Base-by-base conservation (phyloP, 1,140 invertebrate species). In the Macrobrachium nipponense region DNA sequence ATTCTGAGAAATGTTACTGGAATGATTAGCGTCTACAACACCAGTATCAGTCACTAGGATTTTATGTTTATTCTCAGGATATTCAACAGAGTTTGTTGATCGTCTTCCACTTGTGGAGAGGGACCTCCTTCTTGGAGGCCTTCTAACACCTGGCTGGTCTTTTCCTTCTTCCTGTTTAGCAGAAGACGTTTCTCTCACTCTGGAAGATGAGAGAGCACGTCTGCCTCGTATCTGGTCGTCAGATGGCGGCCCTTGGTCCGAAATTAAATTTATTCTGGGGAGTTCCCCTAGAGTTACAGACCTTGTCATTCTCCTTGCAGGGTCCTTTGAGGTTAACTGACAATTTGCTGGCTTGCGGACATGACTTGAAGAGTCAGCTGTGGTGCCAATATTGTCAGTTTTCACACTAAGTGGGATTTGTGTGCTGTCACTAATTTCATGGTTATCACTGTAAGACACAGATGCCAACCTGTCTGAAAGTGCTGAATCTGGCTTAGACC, bases 301-400 rank as follows among this genome's bases (percentile, higher is more conserved):
- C 59, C 76, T 78, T 4, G 83, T 86, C 64, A 51, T 20, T 60
- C 77, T 43, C 7, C 77, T 76, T n/a, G 80, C 83, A 17, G 83
- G n/a, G 5, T 68, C 76, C 36, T 76, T n/a, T 8, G 82, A 70
- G 5, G 68, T 77, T 27, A 76, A n/a, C 66, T 36, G 51, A 12
- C 51, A 51, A 51, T 51, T 51, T 51, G 51, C 12, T 51, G 51
- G 5, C 51, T 51, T 12, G 12, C 0, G 7, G 51, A 10, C 51
- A 51, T 51, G 51, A 51, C 12, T 12, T 8, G 51, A 51, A 51
- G 51, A 51, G 51, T 51, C 51, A 0, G 51, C 12, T 51, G 12
- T 51, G 12, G 7, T 12, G 12, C 51, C 12, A 12, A 6, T 51
- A 10, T 51, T 51, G 8, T 51, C 51, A 12, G 51, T 10, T 51